Percentiles rank a stretch among this genome's conserved stretches.
phyloP scores from a whole-genome alignment of 2,113 vertebrate genomes.

The Scomber scombrus region DNA sequence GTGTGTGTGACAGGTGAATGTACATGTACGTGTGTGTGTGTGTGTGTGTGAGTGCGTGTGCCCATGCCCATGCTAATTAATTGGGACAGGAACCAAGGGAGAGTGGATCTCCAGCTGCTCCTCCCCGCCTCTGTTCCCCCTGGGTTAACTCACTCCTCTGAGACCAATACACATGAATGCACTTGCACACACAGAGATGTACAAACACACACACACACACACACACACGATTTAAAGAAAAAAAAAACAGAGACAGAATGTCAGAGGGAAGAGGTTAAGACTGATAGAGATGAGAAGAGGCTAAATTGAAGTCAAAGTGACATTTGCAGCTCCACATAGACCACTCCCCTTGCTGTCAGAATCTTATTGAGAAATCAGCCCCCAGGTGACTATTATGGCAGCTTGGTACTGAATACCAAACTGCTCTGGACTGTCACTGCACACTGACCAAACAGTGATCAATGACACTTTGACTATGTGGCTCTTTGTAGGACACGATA shows the following conservation, averaged over 20 bases:
- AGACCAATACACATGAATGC: conserved; percentile 39
- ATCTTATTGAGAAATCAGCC: conserved; percentile 46
- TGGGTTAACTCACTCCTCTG: conserved; percentile 67
- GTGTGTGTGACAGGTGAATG: conserved; percentile 9
- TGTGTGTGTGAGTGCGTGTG: conserved; percentile 14
- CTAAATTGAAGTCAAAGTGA: conserved; percentile 46
- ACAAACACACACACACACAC: conserved; percentile 2
- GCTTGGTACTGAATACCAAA: conserved; percentile 39
- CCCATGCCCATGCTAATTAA: conserved; percentile 73
- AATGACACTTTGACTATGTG: neutral
- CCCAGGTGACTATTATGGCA: conserved; percentile 11
- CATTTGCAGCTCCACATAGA: conserved; percentile 47
- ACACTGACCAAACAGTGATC: conserved; percentile 2
- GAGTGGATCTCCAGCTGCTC: conserved; percentile 77
- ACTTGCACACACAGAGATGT: neutral
- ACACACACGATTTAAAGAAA: conserved; percentile 13
- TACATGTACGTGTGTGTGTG: too few species aligned
- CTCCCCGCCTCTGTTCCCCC: conserved; percentile 63
- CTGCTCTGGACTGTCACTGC: neutral
- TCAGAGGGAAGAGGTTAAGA: conserved; percentile 27
- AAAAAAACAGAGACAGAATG: neutral
- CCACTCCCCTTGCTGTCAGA: conserved; percentile 40
- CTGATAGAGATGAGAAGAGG: conserved; percentile 37
- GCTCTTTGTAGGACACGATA: neutral
- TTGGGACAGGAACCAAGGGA: conserved; percentile 68